Evolutionary conservation across 2,888 invertebrate species (phyloP).

Genomic region (Apeira syringaria): DNA sequence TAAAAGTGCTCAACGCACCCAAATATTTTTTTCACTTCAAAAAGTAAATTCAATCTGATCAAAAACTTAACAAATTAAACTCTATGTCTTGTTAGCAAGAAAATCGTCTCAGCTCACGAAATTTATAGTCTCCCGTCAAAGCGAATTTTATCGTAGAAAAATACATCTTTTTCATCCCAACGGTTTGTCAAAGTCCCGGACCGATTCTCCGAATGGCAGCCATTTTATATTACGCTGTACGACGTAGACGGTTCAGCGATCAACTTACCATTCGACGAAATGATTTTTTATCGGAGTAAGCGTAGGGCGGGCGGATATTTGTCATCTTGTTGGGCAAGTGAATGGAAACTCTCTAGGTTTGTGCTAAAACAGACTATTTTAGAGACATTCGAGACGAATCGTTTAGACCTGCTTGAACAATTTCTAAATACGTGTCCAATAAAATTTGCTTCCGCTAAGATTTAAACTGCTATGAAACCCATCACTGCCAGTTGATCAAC

Average conservation of each 20-base stretch:
- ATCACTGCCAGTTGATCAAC: too few relatives aligned
- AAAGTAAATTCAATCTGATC: too few relatives aligned
- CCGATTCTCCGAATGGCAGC: constrained; percentile 66
- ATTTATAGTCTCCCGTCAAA: constrained; percentile 48
- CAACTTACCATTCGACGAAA: constrained; percentile 36
- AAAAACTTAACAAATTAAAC: constrained; percentile 21
- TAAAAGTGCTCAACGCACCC: too few relatives aligned
- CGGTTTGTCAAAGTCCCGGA: constrained; percentile 72
- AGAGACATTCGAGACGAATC: too few relatives aligned
- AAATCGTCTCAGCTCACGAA: constrained; percentile 41
- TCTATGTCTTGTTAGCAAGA: constrained; percentile 27
- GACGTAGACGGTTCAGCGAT: constrained; percentile 40
- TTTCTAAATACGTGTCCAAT: too few relatives aligned
- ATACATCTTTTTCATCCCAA: constrained; percentile 73
- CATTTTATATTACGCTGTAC: constrained; percentile 64
- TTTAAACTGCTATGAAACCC: too few relatives aligned
- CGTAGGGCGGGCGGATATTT: constrained; percentile 23
- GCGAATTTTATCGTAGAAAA: constrained; percentile 72
- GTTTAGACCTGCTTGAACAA: too few relatives aligned
- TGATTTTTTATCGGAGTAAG: constrained; percentile 42
- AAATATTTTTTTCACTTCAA: too few relatives aligned
- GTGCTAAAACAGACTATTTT: too few relatives aligned
- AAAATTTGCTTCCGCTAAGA: too few relatives aligned
- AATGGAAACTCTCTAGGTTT: too few relatives aligned
- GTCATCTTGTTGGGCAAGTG: constrained; percentile 19